Evolutionary conservation across 2,888 invertebrate genomes (phyloP).

Genomic region (Metacarcinus magister): DNA sequence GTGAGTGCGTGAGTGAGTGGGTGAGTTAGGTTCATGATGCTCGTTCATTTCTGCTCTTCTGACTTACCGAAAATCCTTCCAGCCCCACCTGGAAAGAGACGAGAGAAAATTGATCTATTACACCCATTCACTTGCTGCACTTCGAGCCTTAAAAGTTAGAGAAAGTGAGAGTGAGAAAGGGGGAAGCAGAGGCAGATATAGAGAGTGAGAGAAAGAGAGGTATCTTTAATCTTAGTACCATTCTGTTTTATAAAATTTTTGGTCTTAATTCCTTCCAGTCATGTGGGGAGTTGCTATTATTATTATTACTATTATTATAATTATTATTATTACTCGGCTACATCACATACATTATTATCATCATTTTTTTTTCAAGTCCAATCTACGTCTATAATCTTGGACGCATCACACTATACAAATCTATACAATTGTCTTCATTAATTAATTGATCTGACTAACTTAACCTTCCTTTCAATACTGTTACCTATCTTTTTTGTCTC

Average conservation of each 20-base stretch:
- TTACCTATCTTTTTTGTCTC: no score
- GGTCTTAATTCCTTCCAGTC: not conserved
- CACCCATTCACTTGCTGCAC: constrained; percentile 61
- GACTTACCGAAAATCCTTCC: constrained; percentile 79
- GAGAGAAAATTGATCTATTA: constrained; percentile 79
- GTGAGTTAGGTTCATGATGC: not conserved
- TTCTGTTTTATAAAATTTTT: not conserved
- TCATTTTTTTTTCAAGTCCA: no score
- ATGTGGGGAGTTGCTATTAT: not conserved
- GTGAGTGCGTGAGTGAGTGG: not conserved
- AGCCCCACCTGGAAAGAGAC: constrained; percentile 79
- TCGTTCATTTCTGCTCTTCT: not conserved
- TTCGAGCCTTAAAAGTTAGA: not conserved
- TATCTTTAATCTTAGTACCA: not conserved
- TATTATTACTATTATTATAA: not conserved
- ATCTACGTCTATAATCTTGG: no score
- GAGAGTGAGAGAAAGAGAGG: not conserved
- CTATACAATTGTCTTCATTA: no score
- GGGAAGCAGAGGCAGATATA: not conserved
- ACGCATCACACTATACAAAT: no score
- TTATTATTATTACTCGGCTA: not conserved
- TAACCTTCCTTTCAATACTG: no score
- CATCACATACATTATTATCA: not conserved
- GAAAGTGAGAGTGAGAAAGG: not conserved
- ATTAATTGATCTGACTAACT: no score